Base-by-base conservation (phyloP, 2,888 invertebrate genomes). In the Ernsta delagoae region DNA sequence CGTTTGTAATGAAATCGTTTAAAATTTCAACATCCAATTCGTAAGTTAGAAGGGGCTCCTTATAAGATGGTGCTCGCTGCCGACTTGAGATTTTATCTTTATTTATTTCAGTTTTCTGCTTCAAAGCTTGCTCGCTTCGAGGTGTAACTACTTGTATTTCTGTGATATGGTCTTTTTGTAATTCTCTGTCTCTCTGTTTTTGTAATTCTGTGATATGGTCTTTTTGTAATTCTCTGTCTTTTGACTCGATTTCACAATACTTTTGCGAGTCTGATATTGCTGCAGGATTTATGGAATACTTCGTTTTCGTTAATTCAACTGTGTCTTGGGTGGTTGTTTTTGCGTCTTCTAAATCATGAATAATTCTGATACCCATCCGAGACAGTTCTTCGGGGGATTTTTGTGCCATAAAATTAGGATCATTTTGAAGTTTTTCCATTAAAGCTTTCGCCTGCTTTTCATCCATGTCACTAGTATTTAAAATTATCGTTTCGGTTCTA, bases 131-230 rank as follows among this genome's bases (percentile, higher is more conserved):
- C 74, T 87, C 94, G 65, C 83, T 90, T 57, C 89, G 87, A 5
- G 94, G 94, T 12, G 95, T 94, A 2, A 95, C 87, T 0, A 96
- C 96, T 86, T 96, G 96, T 70, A 96, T 96, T 87, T 96, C 96
- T 53, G 96, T 96, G 43, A 96, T 94, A 79, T 96, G 96, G 36
- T 95, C 95, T 78, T 94, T 85, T 48, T 81, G 80, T 41, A 75
- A 71, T 70, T 83, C 80, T 12, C 76, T 72, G 41, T 83, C 79
- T 70, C n/a, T n/a, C n/a, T n/a, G n/a, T n/a, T n/a, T n/a, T n/a
- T n/a, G n/a, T n/a, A n/a, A n/a, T n/a, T n/a, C n/a, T n/a, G n/a
- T n/a, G n/a, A 24, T 24, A 24, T 24, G 24, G 24, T 95, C 95
- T 78, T 94, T 85, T 48, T 81, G 80, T 41, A 75, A 71, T 70